Base-by-base conservation (phyloP, 1,140 invertebrate species). In the Drosophila simulans region DNA sequence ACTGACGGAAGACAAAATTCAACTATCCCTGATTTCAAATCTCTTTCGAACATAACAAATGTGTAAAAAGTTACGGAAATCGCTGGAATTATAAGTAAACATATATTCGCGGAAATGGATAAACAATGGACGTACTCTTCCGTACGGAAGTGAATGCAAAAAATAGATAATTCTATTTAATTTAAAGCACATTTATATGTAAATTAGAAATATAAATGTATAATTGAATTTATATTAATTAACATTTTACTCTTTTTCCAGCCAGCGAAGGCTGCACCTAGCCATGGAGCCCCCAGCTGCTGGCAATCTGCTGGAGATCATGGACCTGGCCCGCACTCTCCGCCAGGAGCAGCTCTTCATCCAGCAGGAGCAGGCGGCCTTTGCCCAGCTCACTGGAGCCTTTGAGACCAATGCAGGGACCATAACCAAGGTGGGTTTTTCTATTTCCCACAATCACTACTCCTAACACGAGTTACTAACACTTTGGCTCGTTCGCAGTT, bases 401-500 rank as follows among this genome's bases (percentile, higher is more conserved):
- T 43, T 92, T 52, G 78, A 80, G 35, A 77, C 75, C 7, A 92
- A 92, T 74, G 85, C 92, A 42, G 77, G 84, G 12, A 80, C 80
- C 52, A 92, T 92, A 65, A 92, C 91, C 72, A 85, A 92, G 88
- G 91, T 92, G 39, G 25, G 43, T 46, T 25, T 25, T 27, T 15
- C 11, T 10, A 10, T 3, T 31, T 2, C 20, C 20, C 20, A 22
- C 20, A 22, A 31, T 31, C 8, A 31, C 7, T 2, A 31, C 2
- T 31, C 12, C 4, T 12, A 34, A 2, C 1, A 20, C 20, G 3
- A n/a, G 0, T 15, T 0, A 11, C 42, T 34, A 4, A 11, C 0
- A 22, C 5, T 35, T 31, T 43, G 25, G 1, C 31, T 34, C 5
- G 25, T 34, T 43, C 2, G 25, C 95, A 98, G 91, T 94, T 96